A percentile compares a stretch with the other conserved stretches of the same genome.
Evolutionary conservation across 2,113 vertebrate species (phyloP).

Genomic region (Archocentrus centrarchus): DNA sequence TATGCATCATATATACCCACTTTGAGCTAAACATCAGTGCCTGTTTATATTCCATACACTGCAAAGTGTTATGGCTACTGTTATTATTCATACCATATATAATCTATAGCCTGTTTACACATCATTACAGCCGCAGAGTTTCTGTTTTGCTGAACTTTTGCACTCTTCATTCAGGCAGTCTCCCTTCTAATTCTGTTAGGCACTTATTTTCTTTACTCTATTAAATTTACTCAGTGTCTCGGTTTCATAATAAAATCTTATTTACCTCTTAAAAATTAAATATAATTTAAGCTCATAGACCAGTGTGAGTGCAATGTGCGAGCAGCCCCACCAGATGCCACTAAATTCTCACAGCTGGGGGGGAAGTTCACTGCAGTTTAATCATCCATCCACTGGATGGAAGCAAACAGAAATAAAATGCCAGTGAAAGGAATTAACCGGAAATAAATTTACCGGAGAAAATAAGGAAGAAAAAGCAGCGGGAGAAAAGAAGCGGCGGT

Average conservation of each 20-base stretch:
- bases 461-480: background rate
- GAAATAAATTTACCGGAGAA: background rate
- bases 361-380: background rate
- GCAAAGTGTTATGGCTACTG: background rate
- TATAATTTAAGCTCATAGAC: background rate
- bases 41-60: background rate
- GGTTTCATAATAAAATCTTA: background rate
- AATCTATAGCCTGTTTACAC: background rate
- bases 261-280: background rate
- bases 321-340: conserved; percentile 50
- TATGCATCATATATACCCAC: background rate
- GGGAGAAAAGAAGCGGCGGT: background rate
- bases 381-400: conserved; percentile 18
- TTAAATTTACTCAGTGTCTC: background rate
- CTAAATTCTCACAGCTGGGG: background rate
- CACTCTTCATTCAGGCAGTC: too few relatives aligned
- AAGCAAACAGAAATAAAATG: background rate
- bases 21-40: background rate
- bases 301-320: background rate
- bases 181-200: accelerated
- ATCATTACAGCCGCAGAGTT: background rate
- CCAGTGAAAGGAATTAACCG: background rate
- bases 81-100: background rate
- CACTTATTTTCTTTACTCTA: accelerated
- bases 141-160: accelerated